Conservation (phyloP, 2,888 invertebrate genomes). For the Xanthia icteritia region DNA sequence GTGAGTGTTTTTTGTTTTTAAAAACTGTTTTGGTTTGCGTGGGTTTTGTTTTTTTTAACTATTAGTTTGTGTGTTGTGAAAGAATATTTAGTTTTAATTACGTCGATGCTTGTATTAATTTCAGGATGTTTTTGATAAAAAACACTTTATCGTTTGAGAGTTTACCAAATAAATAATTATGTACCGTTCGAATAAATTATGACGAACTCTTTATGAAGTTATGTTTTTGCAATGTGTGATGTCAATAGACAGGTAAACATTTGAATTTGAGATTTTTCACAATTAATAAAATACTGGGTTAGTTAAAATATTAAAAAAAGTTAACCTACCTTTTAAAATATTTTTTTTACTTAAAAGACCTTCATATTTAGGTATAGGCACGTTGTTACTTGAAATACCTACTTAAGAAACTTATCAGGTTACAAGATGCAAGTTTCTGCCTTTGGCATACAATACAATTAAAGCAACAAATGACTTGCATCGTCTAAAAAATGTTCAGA, state of each 20-base stretch:
- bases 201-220: background rate
- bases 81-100: background rate
- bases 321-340: background rate
- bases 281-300: background rate
- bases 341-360: background rate
- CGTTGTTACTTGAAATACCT: background rate
- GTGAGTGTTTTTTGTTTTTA: background rate
- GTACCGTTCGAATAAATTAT: background rate
- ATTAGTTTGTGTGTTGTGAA: conserved; percentile 10
- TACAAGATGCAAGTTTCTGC: background rate
- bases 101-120: background rate
- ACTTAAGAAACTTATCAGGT: background rate
- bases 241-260: background rate
- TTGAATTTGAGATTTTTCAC: background rate
- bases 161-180: background rate
- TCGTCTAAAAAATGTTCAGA: background rate
- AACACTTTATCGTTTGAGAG: background rate
- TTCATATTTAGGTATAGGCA: background rate
- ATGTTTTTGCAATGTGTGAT: background rate
- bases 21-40: background rate
- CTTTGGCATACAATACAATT: background rate
- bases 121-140: conserved; percentile 14
- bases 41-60: background rate
- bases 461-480: background rate
- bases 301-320: background rate